These are phyloP conservation scores for Acleris sparsana DNA, from an alignment of 2,888 invertebrate genomes.

Conservation along the genomic window DNA sequence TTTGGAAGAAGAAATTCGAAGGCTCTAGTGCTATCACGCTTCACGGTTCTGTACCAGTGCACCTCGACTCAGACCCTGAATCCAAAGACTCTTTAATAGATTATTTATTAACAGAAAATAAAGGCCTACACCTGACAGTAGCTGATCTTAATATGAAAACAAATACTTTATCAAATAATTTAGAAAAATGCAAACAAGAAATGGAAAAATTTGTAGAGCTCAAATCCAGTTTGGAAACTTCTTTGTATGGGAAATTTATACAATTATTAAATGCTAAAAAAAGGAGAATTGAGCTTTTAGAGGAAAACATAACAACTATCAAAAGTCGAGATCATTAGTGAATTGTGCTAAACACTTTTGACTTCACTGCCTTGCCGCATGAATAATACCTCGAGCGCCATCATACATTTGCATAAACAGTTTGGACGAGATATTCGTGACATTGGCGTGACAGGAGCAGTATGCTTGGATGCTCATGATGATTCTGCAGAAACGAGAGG, in stretches of 20 bases:
- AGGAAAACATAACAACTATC: constrained; percentile 46
- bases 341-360: neutral
- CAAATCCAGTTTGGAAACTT: constrained; percentile 30
- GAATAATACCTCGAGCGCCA: no score
- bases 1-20: constrained; percentile 31
- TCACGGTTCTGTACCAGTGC: constrained; percentile 27
- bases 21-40: constrained; percentile 8
- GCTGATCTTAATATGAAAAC: constrained; percentile 10
- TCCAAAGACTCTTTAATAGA: constrained; percentile 29
- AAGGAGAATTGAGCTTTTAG: constrained; percentile 60
- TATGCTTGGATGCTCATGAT: no score
- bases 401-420: no score
- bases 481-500: no score
- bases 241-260: constrained; percentile 37
- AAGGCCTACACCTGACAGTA: constrained; percentile 1
- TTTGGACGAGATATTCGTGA: no score
- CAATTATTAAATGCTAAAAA: constrained; percentile 48
- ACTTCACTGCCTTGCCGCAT: no score
- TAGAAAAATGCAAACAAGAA: constrained; percentile 29
- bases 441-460: no score
- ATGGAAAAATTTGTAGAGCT: constrained; percentile 31
- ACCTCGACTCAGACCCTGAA: constrained; percentile 20
- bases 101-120: constrained; percentile 28
- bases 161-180: constrained; percentile 8
- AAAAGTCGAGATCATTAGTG: neutral